Evolutionary conservation across 2,797 vertebrate genomes (phyloP).

Genomic region (Myripristis jacobus): DNA sequence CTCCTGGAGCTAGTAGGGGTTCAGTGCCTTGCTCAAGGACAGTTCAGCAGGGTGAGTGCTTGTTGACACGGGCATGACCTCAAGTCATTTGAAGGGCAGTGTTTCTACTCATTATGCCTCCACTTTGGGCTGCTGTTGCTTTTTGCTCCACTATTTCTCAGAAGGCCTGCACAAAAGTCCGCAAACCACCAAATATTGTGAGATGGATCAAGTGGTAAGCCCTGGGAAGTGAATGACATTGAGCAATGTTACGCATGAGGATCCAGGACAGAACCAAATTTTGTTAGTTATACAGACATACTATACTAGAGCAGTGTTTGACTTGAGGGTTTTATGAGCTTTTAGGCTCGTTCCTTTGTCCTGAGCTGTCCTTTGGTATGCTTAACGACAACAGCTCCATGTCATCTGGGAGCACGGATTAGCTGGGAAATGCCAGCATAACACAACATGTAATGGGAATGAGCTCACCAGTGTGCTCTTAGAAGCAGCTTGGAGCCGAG

Average conservation of each 20-base stretch:
- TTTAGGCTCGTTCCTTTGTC: conserved; percentile 58
- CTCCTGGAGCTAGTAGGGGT: no score
- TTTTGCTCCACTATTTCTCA: neutral
- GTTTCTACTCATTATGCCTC: no score
- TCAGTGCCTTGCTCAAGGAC: no score
- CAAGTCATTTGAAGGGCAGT: no score
- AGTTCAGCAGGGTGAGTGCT: no score
- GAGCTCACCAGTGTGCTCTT: conserved; percentile 33
- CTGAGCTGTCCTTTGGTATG: conserved; percentile 52
- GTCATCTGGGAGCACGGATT: conserved; percentile 45
- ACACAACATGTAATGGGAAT: conserved; percentile 44
- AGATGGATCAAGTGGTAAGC: conserved; percentile 10
- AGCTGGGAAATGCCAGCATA: conserved; percentile 41
- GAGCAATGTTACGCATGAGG: conserved; percentile 6
- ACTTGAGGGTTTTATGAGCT: conserved; percentile 67
- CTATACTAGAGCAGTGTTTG: conserved; percentile 42
- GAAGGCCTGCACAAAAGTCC: neutral
- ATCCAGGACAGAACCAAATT: conserved; percentile 29
- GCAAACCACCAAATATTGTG: neutral
- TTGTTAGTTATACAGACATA: conserved; percentile 31
- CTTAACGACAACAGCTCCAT: conserved; percentile 47
- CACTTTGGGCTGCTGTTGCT: no score
- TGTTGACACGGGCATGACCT: no score
- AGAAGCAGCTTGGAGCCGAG: conserved; percentile 2
- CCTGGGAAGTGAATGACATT: conserved; percentile 12